Conservation (phyloP, 2,888 invertebrate genomes). For the Macrostomum cliftonense region DNA sequence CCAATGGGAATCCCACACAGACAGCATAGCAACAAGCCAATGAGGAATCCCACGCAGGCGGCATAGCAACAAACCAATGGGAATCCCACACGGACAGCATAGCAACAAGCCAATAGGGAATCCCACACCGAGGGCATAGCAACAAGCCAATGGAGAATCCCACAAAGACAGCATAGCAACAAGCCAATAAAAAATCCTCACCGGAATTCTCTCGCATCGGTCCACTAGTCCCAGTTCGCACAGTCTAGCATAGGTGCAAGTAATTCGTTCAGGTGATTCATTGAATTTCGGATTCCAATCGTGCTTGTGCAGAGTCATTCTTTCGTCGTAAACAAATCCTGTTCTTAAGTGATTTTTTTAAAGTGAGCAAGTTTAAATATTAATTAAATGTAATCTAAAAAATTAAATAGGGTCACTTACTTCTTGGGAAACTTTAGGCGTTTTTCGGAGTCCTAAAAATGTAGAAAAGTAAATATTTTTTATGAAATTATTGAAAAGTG, state of each 20-base stretch:
- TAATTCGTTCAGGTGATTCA: constrained; percentile 57
- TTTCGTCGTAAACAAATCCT: constrained; percentile 57
- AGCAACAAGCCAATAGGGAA: no score
- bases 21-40: no score
- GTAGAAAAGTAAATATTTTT: background rate
- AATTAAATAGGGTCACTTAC: background rate
- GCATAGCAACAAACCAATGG: no score
- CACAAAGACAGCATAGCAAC: background rate
- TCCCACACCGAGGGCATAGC: no score
- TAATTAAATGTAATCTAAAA: background rate
- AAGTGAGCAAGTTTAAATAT: no score
- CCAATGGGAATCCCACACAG: no score
- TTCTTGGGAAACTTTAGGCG: background rate
- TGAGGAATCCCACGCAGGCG: no score
- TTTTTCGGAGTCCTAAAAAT: constrained; percentile 1
- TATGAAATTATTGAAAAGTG: background rate
- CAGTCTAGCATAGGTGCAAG: constrained; percentile 51
- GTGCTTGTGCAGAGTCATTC: constrained; percentile 51
- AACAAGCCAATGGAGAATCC: no score
- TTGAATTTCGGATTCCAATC: constrained; percentile 48
- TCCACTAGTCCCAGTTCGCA: constrained; percentile 49
- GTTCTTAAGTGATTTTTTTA: constrained; percentile 39
- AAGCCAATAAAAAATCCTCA: constrained; percentile 13
- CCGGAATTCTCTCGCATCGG: constrained; percentile 41
- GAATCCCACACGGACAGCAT: no score